phyloP scores from a whole-genome alignment of 2,888 invertebrate genomes.

The Parelbella ahira region DNA sequence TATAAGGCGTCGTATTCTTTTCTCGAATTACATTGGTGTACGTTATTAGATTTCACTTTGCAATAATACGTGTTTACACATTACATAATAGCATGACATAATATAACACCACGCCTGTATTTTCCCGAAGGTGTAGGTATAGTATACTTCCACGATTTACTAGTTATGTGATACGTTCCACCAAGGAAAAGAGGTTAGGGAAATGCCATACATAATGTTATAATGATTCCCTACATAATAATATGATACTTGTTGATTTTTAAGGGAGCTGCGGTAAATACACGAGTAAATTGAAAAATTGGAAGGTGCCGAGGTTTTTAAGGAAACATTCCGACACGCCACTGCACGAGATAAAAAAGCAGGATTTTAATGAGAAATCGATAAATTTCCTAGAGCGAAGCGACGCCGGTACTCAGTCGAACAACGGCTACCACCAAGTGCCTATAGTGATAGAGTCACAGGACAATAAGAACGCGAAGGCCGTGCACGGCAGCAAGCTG shows the following conservation, averaged over 20 bases:
- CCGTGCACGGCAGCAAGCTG: constrained; percentile 60
- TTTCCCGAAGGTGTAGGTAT: too few relatives aligned
- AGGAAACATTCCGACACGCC: constrained; percentile 81
- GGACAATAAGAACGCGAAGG: constrained; percentile 53
- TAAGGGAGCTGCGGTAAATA: constrained; percentile 82
- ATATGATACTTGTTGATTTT: constrained; percentile 38
- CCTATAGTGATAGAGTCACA: constrained; percentile 83
- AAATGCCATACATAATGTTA: too few relatives aligned
- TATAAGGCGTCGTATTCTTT: too few relatives aligned
- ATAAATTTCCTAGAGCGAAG: constrained; percentile 60
- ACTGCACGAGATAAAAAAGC: constrained; percentile 67
- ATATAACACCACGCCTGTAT: too few relatives aligned
- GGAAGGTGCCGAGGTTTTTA: constrained; percentile 85
- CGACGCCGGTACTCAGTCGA: constrained; percentile 48
- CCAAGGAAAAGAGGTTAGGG: too few relatives aligned
- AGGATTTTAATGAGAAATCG: constrained; percentile 59
- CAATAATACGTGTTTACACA: too few relatives aligned
- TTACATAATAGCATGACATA: too few relatives aligned
- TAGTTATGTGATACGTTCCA: too few relatives aligned
- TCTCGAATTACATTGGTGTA: too few relatives aligned
- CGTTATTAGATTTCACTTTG: too few relatives aligned
- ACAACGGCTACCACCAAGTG: constrained; percentile 83
- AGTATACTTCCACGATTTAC: too few relatives aligned
- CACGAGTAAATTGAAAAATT: constrained; percentile 81
- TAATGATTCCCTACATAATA: too few relatives aligned